A percentile compares a stretch with the other conserved stretches of the same genome.
These are phyloP conservation scores for Carabus problematicus DNA, from an alignment of 2,888 invertebrate species.

Conservation along the genomic window DNA sequence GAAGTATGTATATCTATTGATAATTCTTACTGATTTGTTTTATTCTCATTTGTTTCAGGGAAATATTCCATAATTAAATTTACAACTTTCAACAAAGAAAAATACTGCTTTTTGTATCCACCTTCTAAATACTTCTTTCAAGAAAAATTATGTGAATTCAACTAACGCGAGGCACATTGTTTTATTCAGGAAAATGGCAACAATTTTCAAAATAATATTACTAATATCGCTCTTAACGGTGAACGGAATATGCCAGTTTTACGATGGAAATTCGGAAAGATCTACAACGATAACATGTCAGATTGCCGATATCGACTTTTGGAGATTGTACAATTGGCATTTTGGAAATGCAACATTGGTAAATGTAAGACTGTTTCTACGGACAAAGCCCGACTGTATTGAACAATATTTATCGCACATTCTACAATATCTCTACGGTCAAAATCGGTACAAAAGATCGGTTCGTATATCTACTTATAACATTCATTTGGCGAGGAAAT, in stretches of 20 bases:
- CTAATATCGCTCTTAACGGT: not conserved
- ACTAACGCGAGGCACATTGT: too few relatives aligned
- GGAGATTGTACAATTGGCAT: conserved; percentile 34
- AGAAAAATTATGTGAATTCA: too few relatives aligned
- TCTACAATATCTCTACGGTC: not conserved
- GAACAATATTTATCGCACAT: conserved; percentile 13
- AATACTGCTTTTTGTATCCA: too few relatives aligned
- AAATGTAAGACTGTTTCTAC: conserved; percentile 12
- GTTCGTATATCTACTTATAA: not conserved
- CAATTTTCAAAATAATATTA: not conserved
- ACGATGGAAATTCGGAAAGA: not conserved
- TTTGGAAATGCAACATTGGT: conserved; percentile 27
- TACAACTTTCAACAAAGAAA: too few relatives aligned
- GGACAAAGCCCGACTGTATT: conserved; percentile 6
- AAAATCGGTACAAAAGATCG: not conserved
- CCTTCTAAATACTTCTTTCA: too few relatives aligned
- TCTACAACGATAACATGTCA: conserved; percentile 13
- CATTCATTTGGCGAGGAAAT: too few relatives aligned
- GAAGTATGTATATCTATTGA: too few relatives aligned
- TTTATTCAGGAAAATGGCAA: not conserved
- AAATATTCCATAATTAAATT: too few relatives aligned
- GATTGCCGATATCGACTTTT: conserved; percentile 16
- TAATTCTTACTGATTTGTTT: too few relatives aligned
- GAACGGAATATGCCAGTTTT: not conserved
- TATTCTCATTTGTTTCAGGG: too few relatives aligned